These are phyloP conservation scores for Sipunculus nudus DNA, from an alignment of 2,888 invertebrate genomes.

Conservation along the genomic window DNA sequence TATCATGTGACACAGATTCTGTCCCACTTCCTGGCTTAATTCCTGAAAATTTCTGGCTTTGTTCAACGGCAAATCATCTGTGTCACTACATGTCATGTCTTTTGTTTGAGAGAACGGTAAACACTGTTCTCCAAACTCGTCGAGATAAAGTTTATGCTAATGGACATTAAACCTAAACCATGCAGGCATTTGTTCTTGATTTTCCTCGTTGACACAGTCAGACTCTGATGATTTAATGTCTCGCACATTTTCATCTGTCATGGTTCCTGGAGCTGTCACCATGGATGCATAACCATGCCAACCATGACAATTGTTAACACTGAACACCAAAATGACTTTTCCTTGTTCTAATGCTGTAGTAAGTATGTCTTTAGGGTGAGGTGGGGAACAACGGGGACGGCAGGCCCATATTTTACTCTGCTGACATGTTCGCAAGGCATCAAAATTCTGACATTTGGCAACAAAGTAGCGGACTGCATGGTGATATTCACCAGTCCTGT, in stretches of 20 bases:
- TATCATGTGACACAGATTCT: constrained; percentile 42
- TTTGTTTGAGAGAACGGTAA: constrained; percentile 45
- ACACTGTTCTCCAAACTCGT: constrained; percentile 50
- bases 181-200: not conserved
- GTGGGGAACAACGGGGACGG: constrained; percentile 41
- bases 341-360: constrained; percentile 39
- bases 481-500: too few species aligned
- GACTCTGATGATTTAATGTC: not conserved
- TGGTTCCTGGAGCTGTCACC: constrained; percentile 30
- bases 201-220: not conserved
- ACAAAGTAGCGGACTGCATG: constrained; percentile 66
- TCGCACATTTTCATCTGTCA: not conserved
- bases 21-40: constrained; percentile 41
- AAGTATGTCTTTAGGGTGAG: constrained; percentile 47
- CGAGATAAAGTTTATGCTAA: constrained; percentile 44
- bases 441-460: constrained; percentile 46
- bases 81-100: constrained; percentile 33
- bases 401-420: constrained; percentile 49
- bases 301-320: constrained; percentile 58
- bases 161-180: constrained; percentile 50
- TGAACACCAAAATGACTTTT: constrained; percentile 50
- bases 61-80: constrained; percentile 39
- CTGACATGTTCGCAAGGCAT: constrained; percentile 33
- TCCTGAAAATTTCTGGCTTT: constrained; percentile 56
- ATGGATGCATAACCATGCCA: constrained; percentile 58